These are phyloP conservation scores for Tiaroga cobitis DNA, from an alignment of 2,797 vertebrate species.

Conservation along the genomic window DNA sequence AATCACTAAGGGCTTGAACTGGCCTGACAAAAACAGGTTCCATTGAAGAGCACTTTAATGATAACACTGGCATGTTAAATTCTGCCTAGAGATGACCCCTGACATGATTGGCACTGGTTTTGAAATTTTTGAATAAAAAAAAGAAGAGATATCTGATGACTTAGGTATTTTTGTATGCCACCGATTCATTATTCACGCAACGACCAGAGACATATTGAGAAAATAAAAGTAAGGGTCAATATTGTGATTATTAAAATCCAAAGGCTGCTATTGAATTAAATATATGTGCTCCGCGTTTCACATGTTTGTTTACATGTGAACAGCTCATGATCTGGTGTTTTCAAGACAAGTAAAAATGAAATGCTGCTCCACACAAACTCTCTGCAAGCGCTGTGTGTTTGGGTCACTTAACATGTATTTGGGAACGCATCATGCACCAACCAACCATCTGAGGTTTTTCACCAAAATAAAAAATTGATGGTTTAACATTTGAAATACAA, in stretches of 20 bases:
- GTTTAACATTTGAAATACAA: neutral
- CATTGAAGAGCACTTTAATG: conserved; percentile 48
- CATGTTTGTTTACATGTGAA: neutral
- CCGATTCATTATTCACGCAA: neutral
- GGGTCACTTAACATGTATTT: no score
- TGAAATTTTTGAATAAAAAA: neutral
- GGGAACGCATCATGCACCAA: neutral
- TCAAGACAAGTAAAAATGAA: neutral
- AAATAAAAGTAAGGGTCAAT: neutral
- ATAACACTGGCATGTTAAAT: conserved; percentile 29
- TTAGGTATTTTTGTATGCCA: neutral
- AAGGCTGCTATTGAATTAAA: neutral
- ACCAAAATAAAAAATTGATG: neutral
- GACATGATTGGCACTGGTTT: neutral
- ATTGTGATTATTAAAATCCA: no score
- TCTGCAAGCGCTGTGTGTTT: no score
- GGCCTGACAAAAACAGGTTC: neutral
- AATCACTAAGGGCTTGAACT: conserved; percentile 50
- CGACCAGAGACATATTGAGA: neutral
- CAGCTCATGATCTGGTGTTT: neutral
- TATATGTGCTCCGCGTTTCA: neutral
- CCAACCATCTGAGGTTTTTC: no score
- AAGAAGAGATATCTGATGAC: neutral
- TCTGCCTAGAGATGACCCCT: conserved; percentile 19
- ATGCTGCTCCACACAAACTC: neutral